These are phyloP conservation scores for Parus major DNA, from an alignment of 2,113 vertebrate genomes.

Conservation along the genomic window DNA sequence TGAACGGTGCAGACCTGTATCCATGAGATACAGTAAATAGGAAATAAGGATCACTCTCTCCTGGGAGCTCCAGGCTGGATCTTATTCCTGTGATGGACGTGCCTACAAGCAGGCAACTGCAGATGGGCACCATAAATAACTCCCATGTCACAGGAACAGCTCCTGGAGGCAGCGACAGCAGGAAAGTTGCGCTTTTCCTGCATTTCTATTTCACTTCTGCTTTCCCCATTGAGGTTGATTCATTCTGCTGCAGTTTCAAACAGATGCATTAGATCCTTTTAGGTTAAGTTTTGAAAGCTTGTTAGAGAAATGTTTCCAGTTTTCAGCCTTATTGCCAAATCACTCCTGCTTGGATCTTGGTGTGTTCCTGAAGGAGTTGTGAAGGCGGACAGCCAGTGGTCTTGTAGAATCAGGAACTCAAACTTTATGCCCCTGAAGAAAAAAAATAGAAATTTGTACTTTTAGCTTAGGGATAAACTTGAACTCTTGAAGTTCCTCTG, in stretches of 20 bases:
- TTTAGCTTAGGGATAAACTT: neutral
- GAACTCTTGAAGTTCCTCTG: neutral
- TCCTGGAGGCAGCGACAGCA: fast-evolving
- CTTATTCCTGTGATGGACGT: neutral
- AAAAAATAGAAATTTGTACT: neutral
- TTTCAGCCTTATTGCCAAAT: neutral
- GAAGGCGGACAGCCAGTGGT: neutral
- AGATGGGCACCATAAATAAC: neutral
- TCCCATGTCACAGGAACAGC: neutral
- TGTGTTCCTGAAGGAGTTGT: neutral
- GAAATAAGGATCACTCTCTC: neutral
- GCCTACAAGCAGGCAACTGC: neutral
- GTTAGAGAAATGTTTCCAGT: neutral
- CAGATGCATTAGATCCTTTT: neutral
- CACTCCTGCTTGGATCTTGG: neutral
- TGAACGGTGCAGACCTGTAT: neutral
- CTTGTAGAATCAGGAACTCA: neutral
- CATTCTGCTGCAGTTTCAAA: neutral
- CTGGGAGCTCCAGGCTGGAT: neutral
- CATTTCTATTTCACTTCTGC: neutral
- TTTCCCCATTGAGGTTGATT: neutral
- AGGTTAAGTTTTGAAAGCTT: neutral
- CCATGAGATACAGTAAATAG: neutral
- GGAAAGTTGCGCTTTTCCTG: neutral
- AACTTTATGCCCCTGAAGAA: neutral